phyloP scores from a whole-genome alignment of 1,140 invertebrate genomes.

The Tetramorium simillimum region DNA sequence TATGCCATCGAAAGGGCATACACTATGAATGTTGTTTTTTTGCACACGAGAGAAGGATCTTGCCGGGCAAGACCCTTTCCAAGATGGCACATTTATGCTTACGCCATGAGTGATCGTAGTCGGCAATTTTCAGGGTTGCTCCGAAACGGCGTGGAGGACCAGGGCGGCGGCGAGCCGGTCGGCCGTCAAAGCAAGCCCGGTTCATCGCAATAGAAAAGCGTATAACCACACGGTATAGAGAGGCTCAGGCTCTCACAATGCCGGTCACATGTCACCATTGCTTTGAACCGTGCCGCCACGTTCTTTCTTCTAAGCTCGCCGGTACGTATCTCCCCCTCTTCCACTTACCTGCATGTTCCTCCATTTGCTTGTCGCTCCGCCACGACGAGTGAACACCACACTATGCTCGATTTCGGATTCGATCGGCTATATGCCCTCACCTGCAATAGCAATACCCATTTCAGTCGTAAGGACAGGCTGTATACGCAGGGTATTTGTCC shows the following conservation, averaged over 20 bases:
- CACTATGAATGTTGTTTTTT: slow-evolving; percentile 11
- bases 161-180: slow-evolving; percentile 61
- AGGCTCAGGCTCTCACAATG: slow-evolving; percentile 71
- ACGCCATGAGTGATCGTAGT: slow-evolving; percentile 51
- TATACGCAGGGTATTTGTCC: slow-evolving; percentile 41
- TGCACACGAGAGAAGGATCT: background rate
- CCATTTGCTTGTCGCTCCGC: slow-evolving; percentile 36
- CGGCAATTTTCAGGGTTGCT: slow-evolving; percentile 66
- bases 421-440: slow-evolving; percentile 66
- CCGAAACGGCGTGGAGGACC: slow-evolving; percentile 44
- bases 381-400: slow-evolving; percentile 63
- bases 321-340: slow-evolving; percentile 60
- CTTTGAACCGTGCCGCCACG: slow-evolving; percentile 75
- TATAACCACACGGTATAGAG: slow-evolving; percentile 72
- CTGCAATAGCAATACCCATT: slow-evolving; percentile 16
- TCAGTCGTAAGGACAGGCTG: slow-evolving; percentile 17
- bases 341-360: slow-evolving; percentile 34
- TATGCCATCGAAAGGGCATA: background rate
- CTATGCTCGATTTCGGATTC: slow-evolving; percentile 69
- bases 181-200: slow-evolving; percentile 69
- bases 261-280: slow-evolving; percentile 78
- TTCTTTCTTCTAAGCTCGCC: slow-evolving; percentile 69
- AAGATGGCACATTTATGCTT: slow-evolving; percentile 28
- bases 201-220: slow-evolving; percentile 76
- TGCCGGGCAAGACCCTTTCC: background rate